Percentiles rank a stretch among this genome's conserved stretches.
Conservation (phyloP, 1,140 invertebrate species). For the Anastatus disparis region DNA sequence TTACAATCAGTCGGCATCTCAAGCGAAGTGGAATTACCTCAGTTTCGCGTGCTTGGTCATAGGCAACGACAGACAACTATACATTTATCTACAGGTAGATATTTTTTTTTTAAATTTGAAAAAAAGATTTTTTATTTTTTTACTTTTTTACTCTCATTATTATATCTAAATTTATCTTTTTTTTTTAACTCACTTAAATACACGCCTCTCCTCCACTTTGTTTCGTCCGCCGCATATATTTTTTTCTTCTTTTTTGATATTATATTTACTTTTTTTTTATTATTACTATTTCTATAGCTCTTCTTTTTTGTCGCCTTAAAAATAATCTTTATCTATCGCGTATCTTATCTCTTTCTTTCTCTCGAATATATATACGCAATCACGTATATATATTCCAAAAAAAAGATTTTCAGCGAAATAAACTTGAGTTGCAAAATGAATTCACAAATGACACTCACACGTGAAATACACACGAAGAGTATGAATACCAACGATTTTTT, state of each 20-base stretch:
- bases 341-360: neutral
- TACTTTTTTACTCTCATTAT: neutral
- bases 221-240: neutral
- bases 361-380: neutral
- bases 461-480: too few species aligned
- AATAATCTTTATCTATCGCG: neutral
- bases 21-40: constrained; percentile 90
- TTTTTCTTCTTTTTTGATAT: too few species aligned
- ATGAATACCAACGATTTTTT: too few species aligned
- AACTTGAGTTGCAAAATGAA: too few species aligned
- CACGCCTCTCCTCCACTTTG: neutral
- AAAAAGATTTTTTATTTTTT: constrained; percentile 7
- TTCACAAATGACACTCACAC: too few species aligned
- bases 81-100: constrained; percentile 93
- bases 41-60: constrained; percentile 94
- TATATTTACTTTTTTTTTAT: too few species aligned
- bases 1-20: constrained; percentile 89
- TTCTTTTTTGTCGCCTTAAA: too few species aligned
- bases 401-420: neutral
- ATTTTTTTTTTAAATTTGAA: constrained; percentile 55
- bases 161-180: neutral
- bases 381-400: neutral
- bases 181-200: neutral
- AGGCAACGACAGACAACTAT: constrained; percentile 91
- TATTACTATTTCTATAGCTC: too few species aligned